Evolutionary conservation across 2,888 invertebrate species (phyloP), one percentile per base, ranked within the genome.

Genomic region (Apoderus coryli): DNA sequence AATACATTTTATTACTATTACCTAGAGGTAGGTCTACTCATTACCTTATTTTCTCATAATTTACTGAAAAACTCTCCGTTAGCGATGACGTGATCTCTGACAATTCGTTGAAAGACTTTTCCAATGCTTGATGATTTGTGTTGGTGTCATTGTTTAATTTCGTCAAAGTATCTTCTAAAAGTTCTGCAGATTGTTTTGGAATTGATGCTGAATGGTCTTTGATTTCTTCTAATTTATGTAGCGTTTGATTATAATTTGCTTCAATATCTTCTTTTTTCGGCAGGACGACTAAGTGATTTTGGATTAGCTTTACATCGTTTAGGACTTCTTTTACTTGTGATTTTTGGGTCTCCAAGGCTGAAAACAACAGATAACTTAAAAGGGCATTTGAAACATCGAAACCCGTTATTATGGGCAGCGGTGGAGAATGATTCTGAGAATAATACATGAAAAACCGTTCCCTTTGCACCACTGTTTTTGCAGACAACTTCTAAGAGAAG

Each of bases 181-280:
- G 16, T 16, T 35, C 28, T 9, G 16, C 29, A 3, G 36, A 29
- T 13, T 22, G 15, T 11, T 33, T 31, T 10, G 38, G 37, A 5
- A 31, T 27, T 7, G 14, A 7, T 13, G 19, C 9, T n/a, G 25
- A 29, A 24, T 37, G 32, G 4, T 32, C 14, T 36, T 36, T 38
- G 11, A 43, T 35, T 33, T 45, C 41, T 22, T 42, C 41, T 9
- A 46, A 16, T 29, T 43, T 41, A 11, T 29, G 25, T n/a, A 42
- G 6, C 0, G 78, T 78, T 29, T 67, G 60, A 50, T 80, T 80
- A 37, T 68, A 64, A 16, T 68, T 49, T 7, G 58, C 54, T 33
- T 67, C 62, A 2, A 78, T 52, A 35, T 74, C 70, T 1, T 54
- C 47, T 10, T 56, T 54, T 3, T 61, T 54, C 3, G 72, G 67